These are phyloP conservation scores for Drosophila busckii DNA, from an alignment of 1,140 invertebrate genomes.

Conservation along the genomic window DNA sequence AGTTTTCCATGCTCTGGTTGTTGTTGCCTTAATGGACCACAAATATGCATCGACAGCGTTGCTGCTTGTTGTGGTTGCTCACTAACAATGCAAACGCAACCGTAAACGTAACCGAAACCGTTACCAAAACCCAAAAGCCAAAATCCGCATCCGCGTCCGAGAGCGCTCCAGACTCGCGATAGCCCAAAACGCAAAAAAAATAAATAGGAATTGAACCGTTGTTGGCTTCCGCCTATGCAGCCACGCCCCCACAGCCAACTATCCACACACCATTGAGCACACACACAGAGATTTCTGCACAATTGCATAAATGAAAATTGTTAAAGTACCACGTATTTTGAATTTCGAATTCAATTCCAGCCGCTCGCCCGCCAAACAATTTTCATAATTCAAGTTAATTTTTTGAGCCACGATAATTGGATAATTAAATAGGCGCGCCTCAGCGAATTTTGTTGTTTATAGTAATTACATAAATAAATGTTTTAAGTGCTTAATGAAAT, in stretches of 20 bases:
- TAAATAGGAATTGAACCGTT: no score
- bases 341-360: slow-evolving; percentile 29
- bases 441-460: slow-evolving; percentile 49
- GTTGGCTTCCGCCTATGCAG: slow-evolving; percentile 32
- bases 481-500: slow-evolving; percentile 42
- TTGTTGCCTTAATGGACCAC: slow-evolving; percentile 61
- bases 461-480: slow-evolving; percentile 47
- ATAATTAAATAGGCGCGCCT: slow-evolving; percentile 66
- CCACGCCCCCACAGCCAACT: background rate
- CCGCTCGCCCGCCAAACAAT: slow-evolving; percentile 31
- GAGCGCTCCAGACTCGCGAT: slow-evolving; percentile 45
- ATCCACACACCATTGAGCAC: background rate
- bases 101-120: slow-evolving; percentile 24
- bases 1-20: slow-evolving; percentile 1
- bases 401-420: slow-evolving; percentile 54
- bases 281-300: slow-evolving; percentile 1
- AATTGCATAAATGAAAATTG: slow-evolving; percentile 11
- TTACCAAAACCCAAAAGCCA: slow-evolving; percentile 12
- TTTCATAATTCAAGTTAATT: slow-evolving; percentile 50
- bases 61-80: slow-evolving; percentile 19
- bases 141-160: slow-evolving; percentile 43
- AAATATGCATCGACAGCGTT: slow-evolving; percentile 55
- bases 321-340: slow-evolving; percentile 11
- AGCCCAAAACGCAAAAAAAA: slow-evolving; percentile 47
- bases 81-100: slow-evolving; percentile 21